Percentiles rank a stretch among this genome's conserved stretches.
phyloP scores from a whole-genome alignment of 1,140 invertebrate species.

The Aphelenchoides avenae region DNA sequence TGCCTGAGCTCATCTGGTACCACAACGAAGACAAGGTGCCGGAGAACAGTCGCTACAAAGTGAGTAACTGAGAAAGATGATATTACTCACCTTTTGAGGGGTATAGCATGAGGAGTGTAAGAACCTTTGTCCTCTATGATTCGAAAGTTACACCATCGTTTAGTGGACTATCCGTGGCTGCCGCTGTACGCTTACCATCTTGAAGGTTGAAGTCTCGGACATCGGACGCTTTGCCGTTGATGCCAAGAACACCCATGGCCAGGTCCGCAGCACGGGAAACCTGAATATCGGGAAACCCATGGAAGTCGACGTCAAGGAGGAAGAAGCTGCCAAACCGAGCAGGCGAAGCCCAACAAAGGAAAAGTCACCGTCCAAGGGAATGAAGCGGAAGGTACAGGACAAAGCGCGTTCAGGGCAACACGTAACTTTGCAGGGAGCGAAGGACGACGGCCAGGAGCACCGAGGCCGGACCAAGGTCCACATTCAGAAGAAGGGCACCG shows the following conservation, averaged over 20 bases:
- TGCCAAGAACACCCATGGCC: constrained; percentile 46
- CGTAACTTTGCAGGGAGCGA: too few relatives aligned
- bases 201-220: constrained; percentile 19
- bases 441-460: constrained; percentile 18
- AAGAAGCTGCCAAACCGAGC: not conserved
- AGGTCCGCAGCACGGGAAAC: constrained; percentile 38
- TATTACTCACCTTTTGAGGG: too few relatives aligned
- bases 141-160: too few relatives aligned
- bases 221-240: constrained; percentile 44
- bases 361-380: not conserved
- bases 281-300: constrained; percentile 38
- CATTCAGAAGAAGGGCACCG: constrained; percentile 48
- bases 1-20: constrained; percentile 43
- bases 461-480: constrained; percentile 4
- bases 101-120: too few relatives aligned
- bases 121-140: too few relatives aligned
- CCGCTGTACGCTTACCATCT: constrained; percentile 23
- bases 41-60: too few relatives aligned
- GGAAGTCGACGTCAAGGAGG: not conserved
- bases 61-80: too few relatives aligned
- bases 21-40: constrained; percentile 36
- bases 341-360: too few relatives aligned
- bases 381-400: constrained; percentile 16
- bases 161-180: too few relatives aligned
- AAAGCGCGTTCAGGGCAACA: too few relatives aligned